Conservation (phyloP, 1,140 invertebrate genomes). For the Adelges cooleyi region DNA sequence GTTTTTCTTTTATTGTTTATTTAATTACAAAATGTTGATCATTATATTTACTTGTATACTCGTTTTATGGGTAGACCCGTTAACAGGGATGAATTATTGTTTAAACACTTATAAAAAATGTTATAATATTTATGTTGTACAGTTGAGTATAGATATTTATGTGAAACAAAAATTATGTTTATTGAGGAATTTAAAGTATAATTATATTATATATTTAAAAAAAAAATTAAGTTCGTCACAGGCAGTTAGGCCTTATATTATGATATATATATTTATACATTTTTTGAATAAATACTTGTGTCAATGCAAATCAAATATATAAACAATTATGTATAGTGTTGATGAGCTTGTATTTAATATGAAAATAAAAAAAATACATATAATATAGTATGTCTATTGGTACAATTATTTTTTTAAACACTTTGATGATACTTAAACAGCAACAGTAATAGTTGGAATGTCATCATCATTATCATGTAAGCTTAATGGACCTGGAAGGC, state of each 20-base stretch:
- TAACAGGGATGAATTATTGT: constrained; percentile 22
- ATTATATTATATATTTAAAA: neutral
- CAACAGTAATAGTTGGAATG: too few species aligned
- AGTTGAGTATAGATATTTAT: constrained; percentile 22
- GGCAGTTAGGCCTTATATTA: neutral
- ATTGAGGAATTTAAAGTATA: neutral
- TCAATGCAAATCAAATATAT: constrained; percentile 23
- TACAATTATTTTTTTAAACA: too few species aligned
- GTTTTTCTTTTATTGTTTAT: neutral
- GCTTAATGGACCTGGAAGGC: too few species aligned
- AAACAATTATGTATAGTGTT: constrained; percentile 21
- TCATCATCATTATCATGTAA: too few species aligned
- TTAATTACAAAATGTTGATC: neutral
- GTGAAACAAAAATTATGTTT: constrained; percentile 9
- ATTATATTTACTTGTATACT: constrained; percentile 7
- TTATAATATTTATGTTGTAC: constrained; percentile 23
- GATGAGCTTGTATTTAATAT: constrained; percentile 6
- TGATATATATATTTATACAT: constrained; percentile 11
- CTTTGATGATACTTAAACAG: too few species aligned
- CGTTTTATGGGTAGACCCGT: neutral
- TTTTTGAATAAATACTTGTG: constrained; percentile 1
- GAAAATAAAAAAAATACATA: neutral
- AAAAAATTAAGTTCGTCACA: neutral
- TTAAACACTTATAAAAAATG: constrained; percentile 6
- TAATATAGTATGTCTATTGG: neutral